These are phyloP conservation scores for Cheilosia vernalis DNA, from an alignment of 2,888 invertebrate species.

Conservation along the genomic window DNA sequence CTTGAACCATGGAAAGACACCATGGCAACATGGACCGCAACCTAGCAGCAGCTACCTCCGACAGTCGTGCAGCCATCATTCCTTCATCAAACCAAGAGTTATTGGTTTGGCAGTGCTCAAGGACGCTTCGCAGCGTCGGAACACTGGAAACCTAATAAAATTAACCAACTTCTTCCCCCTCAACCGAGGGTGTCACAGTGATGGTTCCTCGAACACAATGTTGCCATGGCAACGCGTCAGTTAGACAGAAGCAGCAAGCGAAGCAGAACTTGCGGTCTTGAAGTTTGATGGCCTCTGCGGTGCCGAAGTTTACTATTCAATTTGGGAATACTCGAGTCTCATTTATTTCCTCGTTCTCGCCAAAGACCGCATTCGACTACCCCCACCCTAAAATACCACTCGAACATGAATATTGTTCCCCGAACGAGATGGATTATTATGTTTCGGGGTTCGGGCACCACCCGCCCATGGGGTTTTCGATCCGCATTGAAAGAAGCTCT, in stretches of 20 bases:
- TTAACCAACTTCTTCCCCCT: constrained; percentile 32
- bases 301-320: constrained; percentile 70
- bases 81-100: constrained; percentile 28
- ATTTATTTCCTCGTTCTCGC: constrained; percentile 60
- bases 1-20: not conserved
- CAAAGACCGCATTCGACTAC: constrained; percentile 16
- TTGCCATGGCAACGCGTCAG: constrained; percentile 16
- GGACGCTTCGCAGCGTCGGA: not conserved
- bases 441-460: not conserved
- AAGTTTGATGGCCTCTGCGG: constrained; percentile 62
- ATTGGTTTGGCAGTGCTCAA: constrained; percentile 4
- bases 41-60: not conserved
- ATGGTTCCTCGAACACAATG: not conserved
- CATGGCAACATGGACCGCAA: constrained; percentile 2
- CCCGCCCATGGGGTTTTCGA: constrained; percentile 3
- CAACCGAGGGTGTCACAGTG: not conserved
- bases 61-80: constrained; percentile 17
- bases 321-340: constrained; percentile 71
- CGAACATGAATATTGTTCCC: constrained; percentile 48
- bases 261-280: constrained; percentile 43
- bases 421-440: constrained; percentile 65
- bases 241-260: not conserved
- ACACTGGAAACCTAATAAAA: constrained; percentile 43
- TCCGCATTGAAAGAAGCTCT: constrained; percentile 38
- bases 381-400: constrained; percentile 34